Conservation (phyloP, 2,888 invertebrate genomes). For the Chymomyza caudatula region DNA sequence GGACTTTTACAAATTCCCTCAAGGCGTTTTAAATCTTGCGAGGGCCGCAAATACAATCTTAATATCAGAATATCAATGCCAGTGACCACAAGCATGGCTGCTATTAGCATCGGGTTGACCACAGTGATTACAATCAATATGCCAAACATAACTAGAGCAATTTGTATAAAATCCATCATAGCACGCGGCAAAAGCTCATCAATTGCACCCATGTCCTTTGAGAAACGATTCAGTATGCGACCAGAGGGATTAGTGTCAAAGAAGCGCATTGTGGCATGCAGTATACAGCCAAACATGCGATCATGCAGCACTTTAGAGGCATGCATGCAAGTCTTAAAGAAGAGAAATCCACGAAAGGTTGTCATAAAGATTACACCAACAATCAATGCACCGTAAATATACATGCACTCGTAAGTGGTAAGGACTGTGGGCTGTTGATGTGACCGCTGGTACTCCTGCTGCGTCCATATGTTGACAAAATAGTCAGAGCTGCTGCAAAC, state of each 20-base stretch:
- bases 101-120: conserved; percentile 84
- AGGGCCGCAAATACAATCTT: conserved; percentile 84
- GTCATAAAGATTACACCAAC: conserved; percentile 78
- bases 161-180: conserved; percentile 80
- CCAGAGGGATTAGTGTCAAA: conserved; percentile 92
- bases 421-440: conserved; percentile 67
- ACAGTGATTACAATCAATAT: conserved; percentile 85
- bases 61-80: conserved; percentile 83
- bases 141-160: conserved; percentile 83
- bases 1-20: conserved; percentile 90
- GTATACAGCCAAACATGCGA: conserved; percentile 88
- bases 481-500: conserved; percentile 82
- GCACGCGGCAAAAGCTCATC: conserved; percentile 81
- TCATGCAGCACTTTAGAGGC: conserved; percentile 88
- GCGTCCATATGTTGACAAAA: conserved; percentile 82
- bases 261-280: conserved; percentile 88
- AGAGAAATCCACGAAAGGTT: conserved; percentile 82
- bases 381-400: conserved; percentile 76
- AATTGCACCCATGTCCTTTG: conserved; percentile 85
- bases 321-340: conserved; percentile 87
- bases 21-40: conserved; percentile 86
- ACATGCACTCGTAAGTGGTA: conserved; percentile 75
- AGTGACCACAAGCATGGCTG: conserved; percentile 83
- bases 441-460: conserved; percentile 75
- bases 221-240: conserved; percentile 85